These are phyloP conservation scores for Nycteola revayana DNA, from an alignment of 2,888 invertebrate genomes.

Conservation along the genomic window DNA sequence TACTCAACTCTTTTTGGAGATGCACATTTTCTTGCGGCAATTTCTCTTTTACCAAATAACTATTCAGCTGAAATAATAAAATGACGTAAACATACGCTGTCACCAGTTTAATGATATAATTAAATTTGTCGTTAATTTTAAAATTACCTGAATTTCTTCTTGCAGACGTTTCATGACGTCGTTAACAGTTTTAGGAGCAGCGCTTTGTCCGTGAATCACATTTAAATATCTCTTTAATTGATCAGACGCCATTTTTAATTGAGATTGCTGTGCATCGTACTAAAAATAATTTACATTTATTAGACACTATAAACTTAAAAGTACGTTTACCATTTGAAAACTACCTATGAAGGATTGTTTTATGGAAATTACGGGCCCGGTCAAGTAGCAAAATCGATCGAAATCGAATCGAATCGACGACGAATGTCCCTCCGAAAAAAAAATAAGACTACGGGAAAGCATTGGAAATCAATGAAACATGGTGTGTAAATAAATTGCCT, in stretches of 20 bases:
- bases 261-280: slow-evolving; percentile 72
- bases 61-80: slow-evolving; percentile 76
- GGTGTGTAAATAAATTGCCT: too few relatives aligned
- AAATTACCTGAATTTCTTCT: slow-evolving; percentile 86
- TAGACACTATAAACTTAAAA: too few relatives aligned
- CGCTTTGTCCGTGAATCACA: slow-evolving; percentile 74
- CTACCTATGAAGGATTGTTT: too few relatives aligned
- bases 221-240: slow-evolving; percentile 86
- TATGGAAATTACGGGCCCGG: too few relatives aligned
- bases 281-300: slow-evolving; percentile 32
- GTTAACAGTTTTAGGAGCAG: slow-evolving; percentile 78
- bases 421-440: too few relatives aligned
- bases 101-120: not conserved
- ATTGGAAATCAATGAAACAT: too few relatives aligned
- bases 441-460: too few relatives aligned
- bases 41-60: slow-evolving; percentile 89
- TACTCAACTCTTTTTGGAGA: slow-evolving; percentile 84
- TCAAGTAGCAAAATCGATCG: too few relatives aligned
- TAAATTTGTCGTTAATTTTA: slow-evolving; percentile 6
- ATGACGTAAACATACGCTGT: not conserved
- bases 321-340: too few relatives aligned
- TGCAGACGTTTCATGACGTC: slow-evolving; percentile 87
- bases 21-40: slow-evolving; percentile 87
- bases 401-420: too few relatives aligned
- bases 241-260: slow-evolving; percentile 69